phyloP scores from a whole-genome alignment of 2,113 vertebrate genomes.

The Chinchilla lanigera region DNA sequence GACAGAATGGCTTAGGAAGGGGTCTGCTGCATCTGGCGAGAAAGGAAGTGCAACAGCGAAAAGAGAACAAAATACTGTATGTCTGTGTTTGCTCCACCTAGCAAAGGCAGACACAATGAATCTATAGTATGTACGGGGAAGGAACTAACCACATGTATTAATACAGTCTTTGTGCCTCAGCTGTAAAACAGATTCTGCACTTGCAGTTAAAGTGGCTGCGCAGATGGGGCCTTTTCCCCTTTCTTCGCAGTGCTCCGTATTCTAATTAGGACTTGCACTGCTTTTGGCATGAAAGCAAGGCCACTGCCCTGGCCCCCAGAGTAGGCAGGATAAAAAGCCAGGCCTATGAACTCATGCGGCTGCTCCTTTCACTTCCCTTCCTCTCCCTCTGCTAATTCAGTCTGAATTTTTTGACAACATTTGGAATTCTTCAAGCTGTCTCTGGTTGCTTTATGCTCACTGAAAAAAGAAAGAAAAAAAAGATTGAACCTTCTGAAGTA shows the following conservation, averaged over 20 bases:
- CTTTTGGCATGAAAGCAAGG: conserved; percentile 81
- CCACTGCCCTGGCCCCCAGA: conserved; percentile 74
- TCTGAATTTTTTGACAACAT: conserved; percentile 58
- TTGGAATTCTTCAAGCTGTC: conserved; percentile 78
- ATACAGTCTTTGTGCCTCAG: conserved; percentile 84
- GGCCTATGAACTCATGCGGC: conserved; percentile 42
- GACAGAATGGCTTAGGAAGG: conserved; percentile 81
- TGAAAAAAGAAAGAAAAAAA: neutral
- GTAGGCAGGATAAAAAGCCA: conserved; percentile 77
- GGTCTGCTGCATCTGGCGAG: conserved; percentile 83
- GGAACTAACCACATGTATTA: conserved; percentile 82
- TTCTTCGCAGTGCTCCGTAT: conserved; percentile 74
- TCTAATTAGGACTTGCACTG: conserved; percentile 85
- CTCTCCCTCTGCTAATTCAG: conserved; percentile 64
- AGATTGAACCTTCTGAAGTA: conserved; percentile 25
- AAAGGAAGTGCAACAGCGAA: conserved; percentile 81
- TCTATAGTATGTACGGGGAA: conserved; percentile 82
- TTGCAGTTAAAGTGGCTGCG: conserved; percentile 83
- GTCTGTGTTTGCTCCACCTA: conserved; percentile 84
- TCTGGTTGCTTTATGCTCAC: conserved; percentile 60
- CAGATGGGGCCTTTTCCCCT: conserved; percentile 72
- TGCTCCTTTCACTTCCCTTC: conserved; percentile 70
- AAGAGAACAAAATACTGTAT: conserved; percentile 79
- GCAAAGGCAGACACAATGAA: conserved; percentile 83
- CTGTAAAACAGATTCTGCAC: conserved; percentile 87